Conservation (phyloP, 2,797 vertebrate species). For the Acanthis flammea region DNA sequence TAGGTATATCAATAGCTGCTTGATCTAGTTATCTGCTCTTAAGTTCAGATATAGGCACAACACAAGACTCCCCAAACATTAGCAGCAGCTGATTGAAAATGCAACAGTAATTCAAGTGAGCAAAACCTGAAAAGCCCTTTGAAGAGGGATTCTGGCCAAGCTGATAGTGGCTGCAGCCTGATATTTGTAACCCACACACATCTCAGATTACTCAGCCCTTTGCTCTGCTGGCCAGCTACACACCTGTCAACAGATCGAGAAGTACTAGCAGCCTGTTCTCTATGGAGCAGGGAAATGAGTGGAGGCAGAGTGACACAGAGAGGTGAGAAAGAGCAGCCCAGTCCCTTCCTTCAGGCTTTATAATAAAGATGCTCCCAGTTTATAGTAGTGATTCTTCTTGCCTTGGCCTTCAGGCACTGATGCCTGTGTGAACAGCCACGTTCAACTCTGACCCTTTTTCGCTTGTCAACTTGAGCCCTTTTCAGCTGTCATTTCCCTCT, state of each 20-base stretch:
- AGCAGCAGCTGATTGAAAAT: neutral
- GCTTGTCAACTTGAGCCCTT: neutral
- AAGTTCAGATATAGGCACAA: neutral
- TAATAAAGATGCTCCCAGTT: neutral
- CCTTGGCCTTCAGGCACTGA: neutral
- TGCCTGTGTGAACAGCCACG: neutral
- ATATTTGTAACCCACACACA: neutral
- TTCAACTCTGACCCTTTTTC: neutral
- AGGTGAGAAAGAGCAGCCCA: neutral
- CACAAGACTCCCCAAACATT: rapidly evolving
- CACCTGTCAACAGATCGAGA: rapidly evolving
- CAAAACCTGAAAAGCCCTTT: neutral
- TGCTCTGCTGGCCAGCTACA: neutral
- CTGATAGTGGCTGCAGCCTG: rapidly evolving
- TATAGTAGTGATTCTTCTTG: neutral
- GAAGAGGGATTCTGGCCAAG: neutral
- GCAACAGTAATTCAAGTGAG: neutral
- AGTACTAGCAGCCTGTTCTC: neutral
- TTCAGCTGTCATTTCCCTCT: neutral
- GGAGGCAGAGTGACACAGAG: neutral
- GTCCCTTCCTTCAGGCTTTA: neutral
- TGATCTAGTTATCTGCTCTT: neutral
- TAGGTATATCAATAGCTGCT: neutral
- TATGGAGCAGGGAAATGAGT: neutral
- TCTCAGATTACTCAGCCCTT: neutral